phyloP scores from a whole-genome alignment of 1,140 invertebrate species.

The Drosophila triauraria region DNA sequence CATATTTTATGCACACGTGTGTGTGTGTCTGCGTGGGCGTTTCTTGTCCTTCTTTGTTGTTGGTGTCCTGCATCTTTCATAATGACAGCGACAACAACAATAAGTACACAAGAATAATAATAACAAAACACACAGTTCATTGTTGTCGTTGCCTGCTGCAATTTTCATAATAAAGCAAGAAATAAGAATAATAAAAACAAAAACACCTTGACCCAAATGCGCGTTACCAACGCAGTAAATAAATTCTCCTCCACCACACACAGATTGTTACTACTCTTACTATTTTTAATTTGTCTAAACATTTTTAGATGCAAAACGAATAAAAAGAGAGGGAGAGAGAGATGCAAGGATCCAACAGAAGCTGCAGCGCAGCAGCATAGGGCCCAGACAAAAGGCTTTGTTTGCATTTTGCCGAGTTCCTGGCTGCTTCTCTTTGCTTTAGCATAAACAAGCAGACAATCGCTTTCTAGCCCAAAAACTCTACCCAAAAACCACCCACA shows the following conservation, averaged over 20 bases:
- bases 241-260: slow-evolving; percentile 33
- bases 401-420: slow-evolving; percentile 57
- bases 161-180: slow-evolving; percentile 78
- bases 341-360: slow-evolving; percentile 18
- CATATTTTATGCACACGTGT: slow-evolving; percentile 73
- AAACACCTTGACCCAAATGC: slow-evolving; percentile 79
- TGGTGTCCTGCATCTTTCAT: slow-evolving; percentile 62
- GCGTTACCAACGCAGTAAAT: slow-evolving; percentile 64
- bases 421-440: slow-evolving; percentile 39
- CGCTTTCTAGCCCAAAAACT: slow-evolving; percentile 31
- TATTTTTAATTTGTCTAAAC: slow-evolving; percentile 83
- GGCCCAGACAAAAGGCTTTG: slow-evolving; percentile 74
- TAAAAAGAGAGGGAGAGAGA: neutral
- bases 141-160: slow-evolving; percentile 62
- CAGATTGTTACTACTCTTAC: slow-evolving; percentile 62
- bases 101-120: slow-evolving; percentile 19
- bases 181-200: slow-evolving; percentile 55
- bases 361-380: slow-evolving; percentile 32
- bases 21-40: slow-evolving; percentile 26
- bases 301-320: slow-evolving; percentile 58
- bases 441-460: slow-evolving; percentile 65
- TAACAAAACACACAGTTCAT: slow-evolving; percentile 22
- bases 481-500: slow-evolving; percentile 12
- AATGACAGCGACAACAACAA: slow-evolving; percentile 64
- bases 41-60: neutral